Evolutionary conservation across 2,113 vertebrate genomes (phyloP).

Genomic region (Gnathonemus echidnorhynchus): DNA sequence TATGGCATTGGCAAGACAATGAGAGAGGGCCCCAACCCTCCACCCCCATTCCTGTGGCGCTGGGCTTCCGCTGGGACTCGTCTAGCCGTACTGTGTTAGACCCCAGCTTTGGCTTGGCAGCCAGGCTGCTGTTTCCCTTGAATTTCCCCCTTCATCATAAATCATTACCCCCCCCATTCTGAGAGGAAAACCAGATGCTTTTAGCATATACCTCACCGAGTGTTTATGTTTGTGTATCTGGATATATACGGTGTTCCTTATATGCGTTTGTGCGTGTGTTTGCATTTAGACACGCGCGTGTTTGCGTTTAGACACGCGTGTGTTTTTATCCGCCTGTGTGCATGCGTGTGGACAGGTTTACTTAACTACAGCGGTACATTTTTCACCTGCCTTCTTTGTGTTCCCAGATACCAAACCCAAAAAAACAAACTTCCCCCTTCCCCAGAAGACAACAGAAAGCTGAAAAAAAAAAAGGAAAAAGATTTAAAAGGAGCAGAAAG

Average conservation of each 20-base stretch:
- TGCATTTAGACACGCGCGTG: constrained; percentile 19
- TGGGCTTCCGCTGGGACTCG: not conserved
- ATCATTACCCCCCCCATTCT: constrained; percentile 54
- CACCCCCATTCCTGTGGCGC: not conserved
- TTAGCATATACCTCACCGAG: constrained; percentile 31
- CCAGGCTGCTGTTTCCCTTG: constrained; percentile 51
- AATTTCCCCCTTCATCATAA: constrained; percentile 53
- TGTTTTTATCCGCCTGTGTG: constrained; percentile 28
- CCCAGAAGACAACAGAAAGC: not conserved
- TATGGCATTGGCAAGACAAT: not conserved
- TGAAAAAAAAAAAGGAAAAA: not conserved
- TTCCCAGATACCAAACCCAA: not conserved
- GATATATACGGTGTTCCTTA: not conserved
- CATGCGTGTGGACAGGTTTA: constrained; percentile 14
- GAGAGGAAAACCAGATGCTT: constrained; percentile 51
- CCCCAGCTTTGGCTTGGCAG: constrained; percentile 28
- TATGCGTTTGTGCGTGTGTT: constrained; percentile 24
- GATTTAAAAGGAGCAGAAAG: not conserved
- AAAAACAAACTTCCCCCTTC: not conserved
- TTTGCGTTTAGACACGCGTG: constrained; percentile 20
- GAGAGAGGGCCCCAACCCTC: not conserved
- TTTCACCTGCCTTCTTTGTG: not conserved
- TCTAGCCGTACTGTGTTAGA: not conserved
- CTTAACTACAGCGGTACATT: constrained; percentile 26
- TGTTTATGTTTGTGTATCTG: constrained; percentile 15